Base-by-base conservation (phyloP, 2,797 vertebrate species). In the Cynopterus sphinx region DNA sequence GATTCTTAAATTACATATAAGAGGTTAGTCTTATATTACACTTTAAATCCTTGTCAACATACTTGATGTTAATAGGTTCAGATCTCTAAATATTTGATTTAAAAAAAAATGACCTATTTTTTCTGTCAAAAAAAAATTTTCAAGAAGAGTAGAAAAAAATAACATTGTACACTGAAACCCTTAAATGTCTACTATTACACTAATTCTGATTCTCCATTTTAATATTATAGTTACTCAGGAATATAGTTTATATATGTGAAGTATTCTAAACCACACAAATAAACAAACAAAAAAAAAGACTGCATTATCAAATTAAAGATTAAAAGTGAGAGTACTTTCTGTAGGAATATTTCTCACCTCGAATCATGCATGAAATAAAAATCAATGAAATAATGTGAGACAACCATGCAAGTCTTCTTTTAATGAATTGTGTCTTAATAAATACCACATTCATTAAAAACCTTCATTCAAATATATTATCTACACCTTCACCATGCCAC, bases 381-480 rank as follows among this genome's bases (percentile, higher is more conserved):
- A 97, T 97, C 95, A 97, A 96, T 96, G 92, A 97, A 97, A 97
- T 96, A 97, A 98, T 93, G 70, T 96, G 94, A 97, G 93, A 98
- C 84, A 97, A 90, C 77, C 94, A 36, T 94, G 87, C 82, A 78
- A 89, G 96, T 96, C 59, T 96, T 97, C 90, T 95, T 96, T 97
- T 97, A 98, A 98, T 96, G 96, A 97, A 97, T 96, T 96, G 94
- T 93, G 46, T 97, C 97, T 98, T 97, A 97, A 98, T 98, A 98
- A 98, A 97, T 94, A 98, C 41, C 90, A 96, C 55, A 97, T 98
- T 98, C 96, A 97, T 98, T 97, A 97, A 98, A 97, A 97, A 77
- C 16, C 49, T 97, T 95, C 94, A 97, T 97, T 96, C 43, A 92
- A 96, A 98, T 96, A 91, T 59, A 97, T 97, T 98, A 97, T 96